A percentile compares a stretch with the other conserved stretches of the same genome.
These are phyloP conservation scores for Brienomyrus longianalis DNA, from an alignment of 2,113 vertebrate species.

Conservation along the genomic window DNA sequence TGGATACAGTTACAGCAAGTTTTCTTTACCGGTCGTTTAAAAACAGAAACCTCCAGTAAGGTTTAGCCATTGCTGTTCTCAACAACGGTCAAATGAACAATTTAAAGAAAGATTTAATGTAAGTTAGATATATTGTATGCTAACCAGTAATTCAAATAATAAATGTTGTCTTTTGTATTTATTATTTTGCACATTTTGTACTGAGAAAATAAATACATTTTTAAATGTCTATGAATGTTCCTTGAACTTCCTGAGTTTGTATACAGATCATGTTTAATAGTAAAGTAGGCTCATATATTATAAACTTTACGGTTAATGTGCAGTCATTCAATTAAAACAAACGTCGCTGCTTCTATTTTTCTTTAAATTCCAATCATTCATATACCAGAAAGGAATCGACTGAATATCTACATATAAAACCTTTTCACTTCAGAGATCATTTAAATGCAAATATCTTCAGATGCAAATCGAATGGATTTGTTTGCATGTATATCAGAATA, in stretches of 20 bases:
- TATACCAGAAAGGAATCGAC: background rate
- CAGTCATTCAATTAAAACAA: background rate
- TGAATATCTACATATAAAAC: conserved; percentile 5
- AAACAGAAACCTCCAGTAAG: background rate
- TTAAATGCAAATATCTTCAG: conserved; percentile 9
- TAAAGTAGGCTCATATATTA: background rate
- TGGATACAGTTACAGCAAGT: background rate
- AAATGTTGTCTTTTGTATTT: conserved; percentile 16
- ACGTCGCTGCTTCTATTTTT: background rate
- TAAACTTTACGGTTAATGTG: background rate
- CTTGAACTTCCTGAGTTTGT: background rate
- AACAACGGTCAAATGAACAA: background rate
- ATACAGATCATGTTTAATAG: background rate
- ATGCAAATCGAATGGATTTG: background rate
- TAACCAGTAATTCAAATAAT: background rate
- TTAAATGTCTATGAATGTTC: background rate
- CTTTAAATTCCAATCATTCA: background rate
- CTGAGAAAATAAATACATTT: conserved; percentile 12
- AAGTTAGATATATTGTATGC: background rate
- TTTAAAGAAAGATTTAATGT: background rate
- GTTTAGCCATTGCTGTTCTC: background rate
- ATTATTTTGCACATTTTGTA: conserved; percentile 20
- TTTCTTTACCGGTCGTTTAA: background rate
- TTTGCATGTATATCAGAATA: background rate
- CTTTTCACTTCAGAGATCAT: conserved; percentile 3